A percentile compares a stretch with the other conserved stretches of the same genome.
Evolutionary conservation across 1,140 invertebrate genomes (phyloP).

Genomic region (Nephotettix cincticeps): DNA sequence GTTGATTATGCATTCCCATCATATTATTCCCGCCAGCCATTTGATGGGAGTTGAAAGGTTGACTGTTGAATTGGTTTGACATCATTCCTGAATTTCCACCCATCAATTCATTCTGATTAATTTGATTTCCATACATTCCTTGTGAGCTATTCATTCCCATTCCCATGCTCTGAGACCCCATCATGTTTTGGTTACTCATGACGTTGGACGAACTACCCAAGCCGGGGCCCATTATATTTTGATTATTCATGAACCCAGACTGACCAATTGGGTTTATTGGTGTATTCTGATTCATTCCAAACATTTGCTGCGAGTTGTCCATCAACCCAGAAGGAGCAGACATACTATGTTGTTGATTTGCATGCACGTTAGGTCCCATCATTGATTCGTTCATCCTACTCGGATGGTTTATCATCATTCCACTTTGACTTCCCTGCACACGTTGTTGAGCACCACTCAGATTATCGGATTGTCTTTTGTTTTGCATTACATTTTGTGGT

Average conservation of each 20-base stretch:
- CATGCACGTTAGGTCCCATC: not conserved
- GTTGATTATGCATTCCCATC: slow-evolving; percentile 19
- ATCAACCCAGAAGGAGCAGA: not conserved
- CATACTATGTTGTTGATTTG: not conserved
- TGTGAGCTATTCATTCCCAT: slow-evolving; percentile 21
- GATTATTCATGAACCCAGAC: slow-evolving; percentile 8
- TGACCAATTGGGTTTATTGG: not conserved
- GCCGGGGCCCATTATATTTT: slow-evolving; percentile 13
- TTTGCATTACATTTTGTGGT: slow-evolving; percentile 13
- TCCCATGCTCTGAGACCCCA: slow-evolving; percentile 23
- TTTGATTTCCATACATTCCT: slow-evolving; percentile 23
- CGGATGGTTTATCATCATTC: slow-evolving; percentile 14
- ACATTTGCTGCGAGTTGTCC: not conserved
- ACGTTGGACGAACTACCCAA: slow-evolving; percentile 8
- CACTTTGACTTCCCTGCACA: slow-evolving; percentile 7
- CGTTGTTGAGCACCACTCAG: slow-evolving; percentile 5
- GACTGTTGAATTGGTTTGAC: slow-evolving; percentile 16
- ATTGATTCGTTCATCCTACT: not conserved
- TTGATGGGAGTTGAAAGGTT: slow-evolving; percentile 23
- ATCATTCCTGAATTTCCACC: not conserved
- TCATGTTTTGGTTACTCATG: slow-evolving; percentile 17
- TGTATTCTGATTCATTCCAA: slow-evolving; percentile 20
- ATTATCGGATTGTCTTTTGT: not conserved
- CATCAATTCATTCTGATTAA: not conserved
- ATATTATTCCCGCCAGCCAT: slow-evolving; percentile 2